Base-by-base conservation (phyloP, 2,888 invertebrate genomes). In the Cryptocheilus praepositus region DNA sequence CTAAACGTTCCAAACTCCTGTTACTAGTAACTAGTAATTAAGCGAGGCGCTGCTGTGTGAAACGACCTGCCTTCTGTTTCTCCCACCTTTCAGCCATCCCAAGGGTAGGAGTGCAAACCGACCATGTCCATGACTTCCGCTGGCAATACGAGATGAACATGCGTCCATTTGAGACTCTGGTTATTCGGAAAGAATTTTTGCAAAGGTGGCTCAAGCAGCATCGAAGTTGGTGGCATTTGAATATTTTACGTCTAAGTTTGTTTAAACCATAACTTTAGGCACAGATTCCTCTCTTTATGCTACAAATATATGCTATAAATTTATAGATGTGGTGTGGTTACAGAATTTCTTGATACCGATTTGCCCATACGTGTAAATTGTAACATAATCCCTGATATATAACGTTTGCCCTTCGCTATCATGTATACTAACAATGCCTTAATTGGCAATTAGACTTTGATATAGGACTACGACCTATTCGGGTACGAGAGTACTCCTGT, bases 21-120 rank as follows among this genome's bases (percentile, higher is more conserved):
- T 79, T 83, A 83, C 84, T 80, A 81, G 83, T 83, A 84, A 83
- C 83, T 83, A 80, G 84, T 84, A 84, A 84, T 84, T 84, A 84
- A 84, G 79, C 82, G 81, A 83, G 83, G 84, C 81, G 84, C 81
- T 80, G 82, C 84, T 81, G 83, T 84, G 83, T 84, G 82, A 84
- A 84, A 84, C 81, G 83, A 84, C 74, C 78, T 74, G 73, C 69
- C 60, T 25, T 58, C 64, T 69, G 68, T 71, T 61, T 67, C 62
- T 63, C 53, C 70, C 64, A 60, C 69, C 68, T 71, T 66, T 70
- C 62, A 56, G 52, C 71, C 67, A 55, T 74, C 73, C 67, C 70
- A 57, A 64, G 66, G 71, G 69, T 76, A 64, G 64, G 55, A 43
- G 60, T 58, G 71, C 66, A 70, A 76, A 79, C 70, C 67, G 65